Conservation (phyloP, 2,113 vertebrate genomes). For the Perccottus glenii region DNA sequence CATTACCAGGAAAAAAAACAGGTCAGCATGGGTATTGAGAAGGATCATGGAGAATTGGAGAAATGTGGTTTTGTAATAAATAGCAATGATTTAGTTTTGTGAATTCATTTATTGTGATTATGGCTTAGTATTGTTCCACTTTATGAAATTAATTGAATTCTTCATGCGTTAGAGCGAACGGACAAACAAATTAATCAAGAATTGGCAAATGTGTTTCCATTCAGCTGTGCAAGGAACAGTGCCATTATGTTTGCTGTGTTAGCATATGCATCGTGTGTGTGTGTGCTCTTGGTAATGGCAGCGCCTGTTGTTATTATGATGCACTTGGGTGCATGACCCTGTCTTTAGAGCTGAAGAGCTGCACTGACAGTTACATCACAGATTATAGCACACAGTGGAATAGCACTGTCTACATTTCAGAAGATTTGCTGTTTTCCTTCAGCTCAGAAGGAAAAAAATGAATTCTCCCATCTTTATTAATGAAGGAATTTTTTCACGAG, state of each 20-base stretch:
- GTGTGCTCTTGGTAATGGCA: slow-evolving; percentile 19
- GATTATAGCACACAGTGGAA: slow-evolving; percentile 20
- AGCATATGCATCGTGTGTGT: slow-evolving; percentile 23
- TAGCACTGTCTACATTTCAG: slow-evolving; percentile 16
- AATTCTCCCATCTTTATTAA: background rate
- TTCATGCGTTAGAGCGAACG: slow-evolving; percentile 59
- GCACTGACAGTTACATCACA: slow-evolving; percentile 29
- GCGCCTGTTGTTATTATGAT: slow-evolving; percentile 30
- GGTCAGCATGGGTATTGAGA: slow-evolving; percentile 54
- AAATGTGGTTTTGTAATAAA: slow-evolving; percentile 69
- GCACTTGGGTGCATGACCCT: slow-evolving; percentile 18
- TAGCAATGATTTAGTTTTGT: slow-evolving; percentile 67
- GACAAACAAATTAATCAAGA: slow-evolving; percentile 73
- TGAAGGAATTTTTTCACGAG: background rate
- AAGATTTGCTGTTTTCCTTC: background rate
- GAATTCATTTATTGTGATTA: slow-evolving; percentile 77
- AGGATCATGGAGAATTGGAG: slow-evolving; percentile 46
- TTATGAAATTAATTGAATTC: slow-evolving; percentile 75
- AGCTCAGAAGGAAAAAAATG: slow-evolving; percentile 14
- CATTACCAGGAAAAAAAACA: slow-evolving; percentile 43
- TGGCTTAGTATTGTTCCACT: slow-evolving; percentile 67
- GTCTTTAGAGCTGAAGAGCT: slow-evolving; percentile 30
- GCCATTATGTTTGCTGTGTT: slow-evolving; percentile 18
- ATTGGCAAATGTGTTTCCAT: slow-evolving; percentile 59
- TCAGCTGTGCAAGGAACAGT: slow-evolving; percentile 37